Conservation (phyloP, 2,113 vertebrate species). For the Sturnira hondurensis region DNA sequence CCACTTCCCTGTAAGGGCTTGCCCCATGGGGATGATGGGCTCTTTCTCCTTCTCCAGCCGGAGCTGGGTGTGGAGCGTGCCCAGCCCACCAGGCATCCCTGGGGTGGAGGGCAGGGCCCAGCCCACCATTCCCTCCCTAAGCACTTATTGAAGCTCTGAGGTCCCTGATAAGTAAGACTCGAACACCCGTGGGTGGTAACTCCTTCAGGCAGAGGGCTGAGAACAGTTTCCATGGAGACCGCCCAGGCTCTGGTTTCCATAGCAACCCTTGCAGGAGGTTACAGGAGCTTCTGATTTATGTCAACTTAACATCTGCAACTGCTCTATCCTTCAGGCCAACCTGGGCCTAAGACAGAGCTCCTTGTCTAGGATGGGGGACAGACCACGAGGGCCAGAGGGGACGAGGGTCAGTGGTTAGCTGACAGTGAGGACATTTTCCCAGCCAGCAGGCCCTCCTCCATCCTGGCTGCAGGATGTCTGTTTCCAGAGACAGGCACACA, state of each 20-base stretch:
- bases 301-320: conserved; percentile 51
- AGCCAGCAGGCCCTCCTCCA: neutral
- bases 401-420: neutral
- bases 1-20: neutral
- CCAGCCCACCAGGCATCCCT: neutral
- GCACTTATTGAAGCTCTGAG: neutral
- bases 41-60: neutral
- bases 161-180: conserved; percentile 4
- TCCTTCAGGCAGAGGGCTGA: conserved; percentile 51
- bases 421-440: neutral
- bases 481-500: neutral
- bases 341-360: neutral
- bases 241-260: conserved; percentile 64
- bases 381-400: neutral
- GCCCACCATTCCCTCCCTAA: neutral
- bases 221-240: conserved; percentile 66
- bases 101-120: neutral
- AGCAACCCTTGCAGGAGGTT: conserved; percentile 40
- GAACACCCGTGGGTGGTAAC: conserved; percentile 42
- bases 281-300: conserved; percentile 58
- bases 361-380: neutral
- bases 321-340: conserved; percentile 20
- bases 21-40: neutral
- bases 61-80: neutral
- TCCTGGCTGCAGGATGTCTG: neutral